Evolutionary conservation across 2,888 invertebrate species (phyloP).

Genomic region (Tyria jacobaeae): DNA sequence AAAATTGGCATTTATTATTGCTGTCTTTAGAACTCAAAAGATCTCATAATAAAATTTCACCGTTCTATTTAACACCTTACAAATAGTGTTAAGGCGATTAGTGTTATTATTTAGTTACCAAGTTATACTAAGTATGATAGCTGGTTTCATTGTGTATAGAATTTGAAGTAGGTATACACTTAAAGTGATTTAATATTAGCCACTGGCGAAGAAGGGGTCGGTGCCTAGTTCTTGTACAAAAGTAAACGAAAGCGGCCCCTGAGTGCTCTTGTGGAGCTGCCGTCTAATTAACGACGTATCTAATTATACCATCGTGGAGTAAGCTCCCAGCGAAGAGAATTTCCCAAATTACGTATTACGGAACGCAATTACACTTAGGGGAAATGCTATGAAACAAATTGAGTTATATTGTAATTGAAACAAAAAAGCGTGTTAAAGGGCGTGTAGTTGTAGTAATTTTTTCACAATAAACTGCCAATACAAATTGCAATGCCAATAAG

Average conservation of each 20-base stretch:
- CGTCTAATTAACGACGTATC: slow-evolving; percentile 83
- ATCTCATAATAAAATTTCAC: neutral
- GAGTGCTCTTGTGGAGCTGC: slow-evolving; percentile 77
- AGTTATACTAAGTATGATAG: slow-evolving; percentile 22
- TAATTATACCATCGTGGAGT: slow-evolving; percentile 78
- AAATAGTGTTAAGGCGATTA: slow-evolving; percentile 27
- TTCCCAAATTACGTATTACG: slow-evolving; percentile 81
- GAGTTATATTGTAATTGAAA: slow-evolving; percentile 62
- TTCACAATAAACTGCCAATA: slow-evolving; percentile 6
- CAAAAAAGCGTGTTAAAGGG: slow-evolving; percentile 47
- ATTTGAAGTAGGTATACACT: slow-evolving; percentile 37
- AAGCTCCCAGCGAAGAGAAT: slow-evolving; percentile 69
- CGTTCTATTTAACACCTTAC: neutral
- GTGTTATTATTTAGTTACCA: slow-evolving; percentile 21
- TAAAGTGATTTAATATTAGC: slow-evolving; percentile 57
- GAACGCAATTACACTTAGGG: slow-evolving; percentile 76
- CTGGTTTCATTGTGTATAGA: slow-evolving; percentile 34
- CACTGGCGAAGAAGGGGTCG: slow-evolving; percentile 44
- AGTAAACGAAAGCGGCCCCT: slow-evolving; percentile 71
- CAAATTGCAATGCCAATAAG: neutral
- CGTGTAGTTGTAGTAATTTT: slow-evolving; percentile 30
- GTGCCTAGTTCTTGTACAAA: slow-evolving; percentile 60
- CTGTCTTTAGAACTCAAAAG: neutral
- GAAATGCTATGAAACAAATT: slow-evolving; percentile 70
- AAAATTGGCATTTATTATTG: neutral